Evolutionary conservation across 2,888 invertebrate species (phyloP).

Genomic region (Formica aserva): DNA sequence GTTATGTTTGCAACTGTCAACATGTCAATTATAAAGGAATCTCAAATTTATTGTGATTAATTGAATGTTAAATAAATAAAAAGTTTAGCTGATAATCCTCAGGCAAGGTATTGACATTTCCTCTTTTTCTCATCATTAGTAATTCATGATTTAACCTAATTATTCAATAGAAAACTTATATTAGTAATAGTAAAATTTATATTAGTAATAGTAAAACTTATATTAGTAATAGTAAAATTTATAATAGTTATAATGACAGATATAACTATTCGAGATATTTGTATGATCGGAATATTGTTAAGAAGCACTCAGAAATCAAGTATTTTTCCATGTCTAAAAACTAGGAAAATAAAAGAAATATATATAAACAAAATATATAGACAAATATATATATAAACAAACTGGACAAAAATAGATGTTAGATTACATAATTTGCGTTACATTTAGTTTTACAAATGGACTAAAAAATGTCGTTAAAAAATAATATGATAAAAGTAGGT

Average conservation of each 20-base stretch:
- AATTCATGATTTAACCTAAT: neutral
- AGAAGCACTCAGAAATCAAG: neutral
- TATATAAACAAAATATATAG: neutral
- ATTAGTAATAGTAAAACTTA: no score
- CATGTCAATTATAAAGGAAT: slow-evolving; percentile 76
- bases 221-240: neutral
- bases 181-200: no score
- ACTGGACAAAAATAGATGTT: neutral
- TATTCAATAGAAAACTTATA: neutral
- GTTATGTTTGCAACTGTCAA: slow-evolving; percentile 78
- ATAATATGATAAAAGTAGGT: neutral
- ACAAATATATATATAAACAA: neutral
- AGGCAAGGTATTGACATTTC: neutral
- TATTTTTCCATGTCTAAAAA: neutral
- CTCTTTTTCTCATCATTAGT: neutral
- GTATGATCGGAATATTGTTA: neutral
- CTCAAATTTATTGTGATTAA: slow-evolving; percentile 76
- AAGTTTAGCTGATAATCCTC: slow-evolving; percentile 62
- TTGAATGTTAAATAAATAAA: slow-evolving; percentile 77
- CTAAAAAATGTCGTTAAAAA: neutral
- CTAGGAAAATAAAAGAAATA: neutral
- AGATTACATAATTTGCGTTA: neutral
- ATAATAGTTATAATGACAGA: neutral
- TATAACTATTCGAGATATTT: neutral
- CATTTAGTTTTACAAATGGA: neutral